Evolutionary conservation across 2,888 invertebrate genomes (phyloP).

Genomic region (Agonopterix alstromeriana): DNA sequence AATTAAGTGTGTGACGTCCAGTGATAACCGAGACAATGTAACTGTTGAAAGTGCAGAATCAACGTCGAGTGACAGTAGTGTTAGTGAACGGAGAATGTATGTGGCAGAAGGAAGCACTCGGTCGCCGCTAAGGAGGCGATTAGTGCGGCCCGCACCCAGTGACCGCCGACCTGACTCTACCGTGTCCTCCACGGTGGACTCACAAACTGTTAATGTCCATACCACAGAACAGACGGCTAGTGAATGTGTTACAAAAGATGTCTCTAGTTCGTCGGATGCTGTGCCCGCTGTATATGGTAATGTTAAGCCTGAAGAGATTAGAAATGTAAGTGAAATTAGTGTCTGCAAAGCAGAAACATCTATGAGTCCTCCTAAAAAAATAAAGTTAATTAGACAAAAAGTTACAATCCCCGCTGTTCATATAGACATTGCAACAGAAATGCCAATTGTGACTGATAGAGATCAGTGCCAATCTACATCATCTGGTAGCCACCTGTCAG

Average conservation of each 20-base stretch:
- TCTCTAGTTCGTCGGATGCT: slow-evolving; percentile 69
- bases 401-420: slow-evolving; percentile 31
- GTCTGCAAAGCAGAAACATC: slow-evolving; percentile 72
- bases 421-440: slow-evolving; percentile 29
- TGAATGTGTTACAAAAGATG: slow-evolving; percentile 57
- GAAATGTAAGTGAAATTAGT: slow-evolving; percentile 66
- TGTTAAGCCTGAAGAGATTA: slow-evolving; percentile 61
- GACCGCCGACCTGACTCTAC: slow-evolving; percentile 64
- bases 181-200: slow-evolving; percentile 66
- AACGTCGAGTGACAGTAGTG: slow-evolving; percentile 66
- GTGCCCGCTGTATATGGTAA: slow-evolving; percentile 52
- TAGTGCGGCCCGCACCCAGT: slow-evolving; percentile 57
- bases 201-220: slow-evolving; percentile 37
- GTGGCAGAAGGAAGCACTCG: slow-evolving; percentile 36
- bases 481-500: slow-evolving; percentile 25
- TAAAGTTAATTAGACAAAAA: slow-evolving; percentile 68
- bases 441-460: slow-evolving; percentile 23
- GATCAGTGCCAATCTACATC: slow-evolving; percentile 62
- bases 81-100: slow-evolving; percentile 45
- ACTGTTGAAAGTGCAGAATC: slow-evolving; percentile 68
- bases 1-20: slow-evolving; percentile 62
- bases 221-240: slow-evolving; percentile 36
- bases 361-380: slow-evolving; percentile 60
- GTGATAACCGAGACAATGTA: slow-evolving; percentile 62
- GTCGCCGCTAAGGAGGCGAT: slow-evolving; percentile 52